phyloP scores from a whole-genome alignment of 2,113 vertebrate genomes.

The Columba livia region DNA sequence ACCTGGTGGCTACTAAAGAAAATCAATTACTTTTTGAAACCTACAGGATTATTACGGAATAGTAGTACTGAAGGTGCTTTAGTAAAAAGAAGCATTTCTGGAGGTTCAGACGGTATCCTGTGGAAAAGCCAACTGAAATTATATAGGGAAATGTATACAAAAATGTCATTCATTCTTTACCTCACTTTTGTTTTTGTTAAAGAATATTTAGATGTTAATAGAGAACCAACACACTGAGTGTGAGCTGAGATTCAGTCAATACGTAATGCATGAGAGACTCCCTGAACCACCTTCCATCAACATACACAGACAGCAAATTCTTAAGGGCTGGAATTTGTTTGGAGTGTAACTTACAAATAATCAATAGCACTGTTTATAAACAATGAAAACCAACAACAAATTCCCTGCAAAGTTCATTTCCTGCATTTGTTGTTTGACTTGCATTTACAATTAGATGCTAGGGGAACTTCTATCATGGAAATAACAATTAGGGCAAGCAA shows the following conservation, averaged over 20 bases:
- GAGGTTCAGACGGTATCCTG: background rate
- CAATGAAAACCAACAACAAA: background rate
- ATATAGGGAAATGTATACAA: background rate
- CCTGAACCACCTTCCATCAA: background rate
- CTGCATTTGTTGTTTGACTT: background rate
- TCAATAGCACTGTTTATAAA: background rate
- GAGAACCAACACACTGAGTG: background rate
- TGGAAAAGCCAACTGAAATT: background rate
- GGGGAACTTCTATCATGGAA: background rate
- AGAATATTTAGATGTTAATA: background rate
- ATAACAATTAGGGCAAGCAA: background rate
- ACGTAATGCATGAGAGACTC: fast-evolving
- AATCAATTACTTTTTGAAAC: background rate
- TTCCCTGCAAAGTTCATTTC: background rate
- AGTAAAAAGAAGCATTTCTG: background rate
- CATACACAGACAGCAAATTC: background rate
- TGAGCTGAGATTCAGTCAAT: background rate
- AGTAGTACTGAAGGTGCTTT: background rate
- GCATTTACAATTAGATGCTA: background rate
- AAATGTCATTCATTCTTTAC: background rate
- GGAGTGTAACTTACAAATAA: background rate
- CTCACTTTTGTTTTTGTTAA: background rate
- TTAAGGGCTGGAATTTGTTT: background rate
- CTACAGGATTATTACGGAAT: background rate
- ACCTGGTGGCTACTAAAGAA: constrained; percentile 51